Percentiles rank a stretch among this genome's conserved stretches.
Evolutionary conservation across 1,140 invertebrate species (phyloP).

Genomic region (Drosophila ercepeae): DNA sequence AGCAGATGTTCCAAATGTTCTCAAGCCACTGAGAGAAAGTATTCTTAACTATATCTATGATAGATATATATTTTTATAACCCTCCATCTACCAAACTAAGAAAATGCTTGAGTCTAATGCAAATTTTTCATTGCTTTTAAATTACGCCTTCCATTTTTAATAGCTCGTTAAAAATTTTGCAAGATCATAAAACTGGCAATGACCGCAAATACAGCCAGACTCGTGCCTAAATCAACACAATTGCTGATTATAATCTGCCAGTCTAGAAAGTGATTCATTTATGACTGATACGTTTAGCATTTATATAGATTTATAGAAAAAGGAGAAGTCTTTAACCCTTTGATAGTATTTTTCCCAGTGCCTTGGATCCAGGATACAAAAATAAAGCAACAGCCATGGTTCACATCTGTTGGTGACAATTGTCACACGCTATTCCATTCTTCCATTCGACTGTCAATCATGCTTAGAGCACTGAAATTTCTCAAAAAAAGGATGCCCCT

Average conservation of each 20-base stretch:
- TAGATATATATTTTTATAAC: background rate
- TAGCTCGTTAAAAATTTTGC: background rate
- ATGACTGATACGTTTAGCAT: too few relatives aligned
- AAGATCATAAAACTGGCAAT: conserved; percentile 1
- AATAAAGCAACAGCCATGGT: conserved; percentile 9
- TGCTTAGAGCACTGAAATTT: conserved; percentile 44
- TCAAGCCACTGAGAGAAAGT: conserved; percentile 12
- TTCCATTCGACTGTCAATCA: conserved; percentile 66
- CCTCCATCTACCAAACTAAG: background rate
- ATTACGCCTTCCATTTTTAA: background rate
- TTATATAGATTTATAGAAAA: background rate
- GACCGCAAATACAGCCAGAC: conserved; percentile 1
- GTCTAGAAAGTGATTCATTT: conserved; percentile 2
- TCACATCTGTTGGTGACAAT: conserved; percentile 39
- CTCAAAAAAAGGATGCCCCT: conserved; percentile 23
- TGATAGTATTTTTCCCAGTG: background rate
- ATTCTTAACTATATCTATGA: too few relatives aligned
- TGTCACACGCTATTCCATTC: conserved; percentile 53
- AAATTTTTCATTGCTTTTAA: background rate
- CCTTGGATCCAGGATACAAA: conserved; percentile 11
- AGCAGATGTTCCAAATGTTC: conserved; percentile 15
- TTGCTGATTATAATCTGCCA: conserved; percentile 10
- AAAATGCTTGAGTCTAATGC: background rate
- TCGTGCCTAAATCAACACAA: conserved; percentile 19
- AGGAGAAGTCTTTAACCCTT: too few relatives aligned